A percentile compares a stretch with the other conserved stretches of the same genome.
phyloP scores from a whole-genome alignment of 2,797 vertebrate genomes.

The Crocidura indochinensis region DNA sequence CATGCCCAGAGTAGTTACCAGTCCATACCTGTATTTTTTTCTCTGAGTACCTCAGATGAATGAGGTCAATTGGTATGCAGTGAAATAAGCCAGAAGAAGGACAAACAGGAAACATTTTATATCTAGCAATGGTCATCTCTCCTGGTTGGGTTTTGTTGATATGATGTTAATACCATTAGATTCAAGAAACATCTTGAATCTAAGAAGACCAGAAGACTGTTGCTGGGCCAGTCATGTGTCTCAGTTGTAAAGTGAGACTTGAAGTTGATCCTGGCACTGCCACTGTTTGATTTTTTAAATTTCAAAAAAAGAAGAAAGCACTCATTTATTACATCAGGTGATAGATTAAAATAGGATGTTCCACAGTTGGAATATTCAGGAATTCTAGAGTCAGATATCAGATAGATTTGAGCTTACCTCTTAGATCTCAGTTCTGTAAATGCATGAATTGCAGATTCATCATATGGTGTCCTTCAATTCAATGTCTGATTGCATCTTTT shows the following conservation, averaged over 20 bases:
- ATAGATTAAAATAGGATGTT: not conserved
- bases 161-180: not conserved
- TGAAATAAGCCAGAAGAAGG: too few relatives aligned
- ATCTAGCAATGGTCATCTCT: not conserved
- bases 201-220: not conserved
- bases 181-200: conserved; percentile 46
- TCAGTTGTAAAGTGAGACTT: not conserved
- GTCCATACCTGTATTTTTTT: too few relatives aligned
- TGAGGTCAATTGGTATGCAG: too few relatives aligned
- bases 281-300: not conserved
- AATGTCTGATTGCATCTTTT: not conserved
- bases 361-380: not conserved
- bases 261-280: not conserved
- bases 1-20: too few relatives aligned
- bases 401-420: not conserved
- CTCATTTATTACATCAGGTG: not conserved
- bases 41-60: too few relatives aligned
- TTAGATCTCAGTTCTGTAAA: not conserved
- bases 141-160: not conserved
- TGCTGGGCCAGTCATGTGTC: not conserved
- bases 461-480: not conserved
- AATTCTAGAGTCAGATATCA: not conserved
- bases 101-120: not conserved
- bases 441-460: not conserved
- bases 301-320: not conserved